Conservation (phyloP, 1,140 invertebrate species). For the Macrostomum lignano region DNA sequence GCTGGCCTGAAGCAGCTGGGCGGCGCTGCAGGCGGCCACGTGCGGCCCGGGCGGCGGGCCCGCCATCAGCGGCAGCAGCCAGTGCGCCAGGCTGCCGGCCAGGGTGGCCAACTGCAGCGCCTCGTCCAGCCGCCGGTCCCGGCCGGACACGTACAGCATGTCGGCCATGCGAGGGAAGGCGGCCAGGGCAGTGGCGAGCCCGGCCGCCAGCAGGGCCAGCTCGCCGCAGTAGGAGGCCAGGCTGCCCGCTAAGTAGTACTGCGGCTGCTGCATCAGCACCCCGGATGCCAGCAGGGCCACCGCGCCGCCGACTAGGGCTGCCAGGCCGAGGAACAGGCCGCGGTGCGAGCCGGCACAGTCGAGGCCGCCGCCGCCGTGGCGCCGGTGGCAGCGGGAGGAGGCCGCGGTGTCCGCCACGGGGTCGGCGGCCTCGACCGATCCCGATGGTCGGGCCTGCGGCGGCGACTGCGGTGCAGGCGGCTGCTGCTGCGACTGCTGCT, state of each 20-base stretch:
- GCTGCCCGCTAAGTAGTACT: constrained; percentile 8
- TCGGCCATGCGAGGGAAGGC: constrained; percentile 41
- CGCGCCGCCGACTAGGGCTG: constrained; percentile 34
- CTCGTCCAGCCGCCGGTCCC: constrained; percentile 54
- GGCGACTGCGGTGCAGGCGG: too few relatives aligned
- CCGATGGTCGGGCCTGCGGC: too few relatives aligned
- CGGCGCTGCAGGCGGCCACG: constrained; percentile 12
- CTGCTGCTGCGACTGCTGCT: too few relatives aligned
- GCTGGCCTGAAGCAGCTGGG: constrained; percentile 55
- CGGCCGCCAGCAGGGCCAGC: constrained; percentile 10
- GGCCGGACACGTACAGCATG: constrained; percentile 57
- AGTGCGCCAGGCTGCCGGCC: constrained; percentile 65
- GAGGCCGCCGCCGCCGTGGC: too few relatives aligned
- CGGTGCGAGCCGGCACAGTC: constrained; percentile 69
- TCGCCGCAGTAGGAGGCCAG: constrained; percentile 11
- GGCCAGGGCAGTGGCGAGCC: constrained; percentile 10
- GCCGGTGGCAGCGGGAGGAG: too few relatives aligned
- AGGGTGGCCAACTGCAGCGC: constrained; percentile 61
- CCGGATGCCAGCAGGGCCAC: not conserved
- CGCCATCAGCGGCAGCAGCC: constrained; percentile 65
- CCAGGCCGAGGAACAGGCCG: constrained; percentile 55
- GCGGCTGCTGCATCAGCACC: not conserved
- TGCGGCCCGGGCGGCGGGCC: constrained; percentile 29
- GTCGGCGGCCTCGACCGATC: too few relatives aligned
- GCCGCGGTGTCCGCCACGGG: too few relatives aligned